These are phyloP conservation scores for Dreissena polymorpha DNA, from an alignment of 1,140 invertebrate genomes.

Conservation along the genomic window DNA sequence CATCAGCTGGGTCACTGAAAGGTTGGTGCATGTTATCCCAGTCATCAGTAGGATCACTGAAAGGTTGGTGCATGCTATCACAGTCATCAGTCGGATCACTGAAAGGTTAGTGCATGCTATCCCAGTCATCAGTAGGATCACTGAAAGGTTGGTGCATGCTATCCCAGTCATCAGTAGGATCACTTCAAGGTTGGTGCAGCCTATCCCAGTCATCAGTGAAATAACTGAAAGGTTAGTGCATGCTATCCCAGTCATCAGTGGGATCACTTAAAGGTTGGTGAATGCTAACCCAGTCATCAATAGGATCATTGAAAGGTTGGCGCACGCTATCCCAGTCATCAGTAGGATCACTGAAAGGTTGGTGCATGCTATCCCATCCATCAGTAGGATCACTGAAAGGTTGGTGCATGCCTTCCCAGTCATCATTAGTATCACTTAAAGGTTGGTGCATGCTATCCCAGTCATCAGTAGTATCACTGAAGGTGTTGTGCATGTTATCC, in stretches of 20 bases:
- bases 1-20: conserved; percentile 75
- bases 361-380: not conserved
- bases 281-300: conserved; percentile 80
- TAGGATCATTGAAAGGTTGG: conserved; percentile 79
- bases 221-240: too few relatives aligned
- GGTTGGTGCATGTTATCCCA: conserved; percentile 79
- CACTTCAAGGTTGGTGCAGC: too few relatives aligned
- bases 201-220: conserved; percentile 78
- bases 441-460: too few relatives aligned
- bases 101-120: too few relatives aligned
- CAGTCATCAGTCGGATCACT: conserved; percentile 76
- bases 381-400: too few relatives aligned
- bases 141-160: too few relatives aligned
- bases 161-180: conserved; percentile 78
- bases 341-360: conserved; percentile 76
- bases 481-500: too few relatives aligned
- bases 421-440: conserved; percentile 75
- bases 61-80: too few relatives aligned
- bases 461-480: too few relatives aligned
- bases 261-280: conserved; percentile 79
- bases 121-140: conserved; percentile 77
- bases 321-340: conserved; percentile 79
- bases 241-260: conserved; percentile 79
- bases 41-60: conserved; percentile 76
- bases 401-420: conserved; percentile 80